A percentile compares a stretch with the other conserved stretches of the same genome.
Evolutionary conservation across 2,888 invertebrate species (phyloP).

Genomic region (Platerodrilus igneus): DNA sequence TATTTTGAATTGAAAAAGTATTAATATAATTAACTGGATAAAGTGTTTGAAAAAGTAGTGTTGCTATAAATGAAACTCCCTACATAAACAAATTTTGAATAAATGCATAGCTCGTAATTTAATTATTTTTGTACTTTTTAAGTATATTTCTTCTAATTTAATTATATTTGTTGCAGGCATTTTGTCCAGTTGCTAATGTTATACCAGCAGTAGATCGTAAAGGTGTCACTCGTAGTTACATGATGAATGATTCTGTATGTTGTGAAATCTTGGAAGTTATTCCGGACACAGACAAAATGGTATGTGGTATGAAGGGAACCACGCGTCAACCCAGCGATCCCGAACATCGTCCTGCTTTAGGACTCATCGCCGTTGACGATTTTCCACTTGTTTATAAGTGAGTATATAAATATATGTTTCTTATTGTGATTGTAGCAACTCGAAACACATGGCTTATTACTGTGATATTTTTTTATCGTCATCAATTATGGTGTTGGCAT

Average conservation of each 20-base stretch:
- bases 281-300: constrained; percentile 81
- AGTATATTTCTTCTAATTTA: neutral
- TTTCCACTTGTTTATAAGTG: constrained; percentile 82
- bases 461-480: constrained; percentile 18
- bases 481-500: no score
- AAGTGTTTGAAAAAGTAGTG: no score
- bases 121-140: constrained; percentile 17
- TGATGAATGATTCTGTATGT: constrained; percentile 79
- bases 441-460: no score
- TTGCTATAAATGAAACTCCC: no score
- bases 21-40: no score
- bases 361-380: constrained; percentile 77
- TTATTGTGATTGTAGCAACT: no score
- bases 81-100: no score
- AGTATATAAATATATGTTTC: constrained; percentile 50
- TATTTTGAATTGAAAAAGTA: no score
- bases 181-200: constrained; percentile 65
- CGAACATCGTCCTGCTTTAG: constrained; percentile 68
- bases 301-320: constrained; percentile 79
- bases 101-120: constrained; percentile 19
- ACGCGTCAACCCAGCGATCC: constrained; percentile 66
- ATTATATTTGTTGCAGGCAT: constrained; percentile 55
- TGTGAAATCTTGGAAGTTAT: constrained; percentile 85
- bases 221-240: constrained; percentile 70
- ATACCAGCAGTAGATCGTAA: constrained; percentile 77